phyloP scores from a whole-genome alignment of 2,797 vertebrate species.

The Muscicapa comitata region DNA sequence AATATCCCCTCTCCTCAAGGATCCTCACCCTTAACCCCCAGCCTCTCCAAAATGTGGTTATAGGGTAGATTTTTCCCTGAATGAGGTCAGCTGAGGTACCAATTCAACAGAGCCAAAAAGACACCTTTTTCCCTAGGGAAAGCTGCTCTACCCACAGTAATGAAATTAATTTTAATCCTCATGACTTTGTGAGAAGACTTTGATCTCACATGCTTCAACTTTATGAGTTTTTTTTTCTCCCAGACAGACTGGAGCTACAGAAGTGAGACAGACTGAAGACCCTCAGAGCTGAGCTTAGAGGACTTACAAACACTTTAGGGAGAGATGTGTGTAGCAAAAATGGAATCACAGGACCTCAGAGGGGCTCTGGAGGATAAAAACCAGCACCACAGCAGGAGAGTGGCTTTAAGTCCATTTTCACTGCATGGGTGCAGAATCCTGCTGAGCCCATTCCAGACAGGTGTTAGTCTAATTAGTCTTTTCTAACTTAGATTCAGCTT shows the following conservation, averaged over 20 bases:
- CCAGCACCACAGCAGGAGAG: not conserved
- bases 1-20: not conserved
- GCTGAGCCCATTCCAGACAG: conserved; percentile 13
- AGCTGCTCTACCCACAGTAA: not conserved
- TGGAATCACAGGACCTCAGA: not conserved
- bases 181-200: not conserved
- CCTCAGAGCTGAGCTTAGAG: not conserved
- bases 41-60: fast-evolving
- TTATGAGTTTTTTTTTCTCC: not conserved
- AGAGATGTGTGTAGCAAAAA: not conserved
- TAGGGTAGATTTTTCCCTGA: not conserved
- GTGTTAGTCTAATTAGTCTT: conserved; percentile 29
- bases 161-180: not conserved
- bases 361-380: not conserved
- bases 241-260: not conserved
- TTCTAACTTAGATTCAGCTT: not conserved
- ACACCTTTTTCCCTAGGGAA: not conserved
- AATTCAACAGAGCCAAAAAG: not conserved
- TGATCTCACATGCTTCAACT: not conserved
- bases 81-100: not conserved
- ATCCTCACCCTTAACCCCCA: not conserved
- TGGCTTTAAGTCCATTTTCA: conserved; percentile 5
- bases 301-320: too few species aligned
- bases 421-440: not conserved
- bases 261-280: not conserved